Conservation (phyloP, 2,888 invertebrate genomes). For the Vanessa cardui region DNA sequence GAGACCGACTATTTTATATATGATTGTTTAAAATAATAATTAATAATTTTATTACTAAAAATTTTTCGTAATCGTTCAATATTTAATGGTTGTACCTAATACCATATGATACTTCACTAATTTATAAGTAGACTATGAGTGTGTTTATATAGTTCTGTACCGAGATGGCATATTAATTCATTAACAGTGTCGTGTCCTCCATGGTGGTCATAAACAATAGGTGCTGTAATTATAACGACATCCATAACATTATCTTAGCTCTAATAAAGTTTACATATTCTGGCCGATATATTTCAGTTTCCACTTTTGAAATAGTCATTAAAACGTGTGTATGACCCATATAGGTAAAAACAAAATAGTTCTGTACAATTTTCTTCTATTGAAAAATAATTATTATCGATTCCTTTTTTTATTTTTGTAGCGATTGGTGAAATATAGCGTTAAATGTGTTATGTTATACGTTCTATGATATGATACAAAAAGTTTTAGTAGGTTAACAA, state of each 20-base stretch:
- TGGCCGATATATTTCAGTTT: background rate
- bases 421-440: no score
- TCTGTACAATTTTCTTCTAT: no score
- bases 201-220: conserved; percentile 12
- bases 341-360: no score
- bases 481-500: no score
- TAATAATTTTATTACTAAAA: background rate
- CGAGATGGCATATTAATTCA: background rate
- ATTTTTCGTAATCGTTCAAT: background rate
- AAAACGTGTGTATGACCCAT: no score
- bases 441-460: no score
- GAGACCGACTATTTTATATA: no score
- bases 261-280: background rate
- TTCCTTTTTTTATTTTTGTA: no score
- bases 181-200: conserved; percentile 16
- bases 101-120: background rate
- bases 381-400: no score
- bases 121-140: background rate
- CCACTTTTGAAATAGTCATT: no score
- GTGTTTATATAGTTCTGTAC: background rate
- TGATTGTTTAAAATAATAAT: no score
- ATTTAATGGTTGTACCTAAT: background rate
- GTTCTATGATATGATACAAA: no score
- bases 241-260: background rate
- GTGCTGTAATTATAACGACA: conserved; percentile 3